Percentiles rank a stretch among this genome's conserved stretches.
These are phyloP conservation scores for Amblyraja radiata DNA, from an alignment of 2,797 vertebrate genomes.

Conservation along the genomic window DNA sequence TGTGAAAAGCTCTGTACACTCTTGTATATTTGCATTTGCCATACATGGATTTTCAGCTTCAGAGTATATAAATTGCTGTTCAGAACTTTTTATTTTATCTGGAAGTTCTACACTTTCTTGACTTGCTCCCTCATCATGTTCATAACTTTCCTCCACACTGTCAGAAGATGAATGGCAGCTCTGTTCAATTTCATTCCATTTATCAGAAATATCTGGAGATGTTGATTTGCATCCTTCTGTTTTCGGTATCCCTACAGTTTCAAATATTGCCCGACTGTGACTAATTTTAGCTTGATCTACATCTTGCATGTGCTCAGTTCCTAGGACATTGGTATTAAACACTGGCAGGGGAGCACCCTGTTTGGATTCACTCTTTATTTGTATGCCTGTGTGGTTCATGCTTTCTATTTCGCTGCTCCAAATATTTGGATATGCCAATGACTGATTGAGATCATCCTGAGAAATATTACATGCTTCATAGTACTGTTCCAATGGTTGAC, in stretches of 20 bases:
- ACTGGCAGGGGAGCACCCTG: slow-evolving; percentile 39
- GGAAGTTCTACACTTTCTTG: slow-evolving; percentile 39
- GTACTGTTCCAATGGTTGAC: background rate
- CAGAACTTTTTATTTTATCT: slow-evolving; percentile 42
- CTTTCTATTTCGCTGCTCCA: slow-evolving; percentile 45
- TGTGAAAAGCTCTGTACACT: background rate
- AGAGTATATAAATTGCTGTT: slow-evolving; percentile 40
- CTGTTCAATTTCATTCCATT: slow-evolving; percentile 54
- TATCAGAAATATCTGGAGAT: slow-evolving; percentile 26
- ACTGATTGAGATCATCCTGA: slow-evolving; percentile 43
- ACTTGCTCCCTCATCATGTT: background rate
- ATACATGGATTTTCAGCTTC: slow-evolving; percentile 32
- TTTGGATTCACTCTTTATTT: slow-evolving; percentile 40
- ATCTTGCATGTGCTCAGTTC: slow-evolving; percentile 46
- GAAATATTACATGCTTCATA: slow-evolving; percentile 49
- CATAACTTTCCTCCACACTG: background rate
- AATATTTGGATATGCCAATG: slow-evolving; percentile 43
- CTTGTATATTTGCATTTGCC: slow-evolving; percentile 37
- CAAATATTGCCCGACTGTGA: slow-evolving; percentile 44
- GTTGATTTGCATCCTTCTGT: background rate
- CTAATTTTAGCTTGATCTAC: slow-evolving; percentile 31
- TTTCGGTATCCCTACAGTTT: slow-evolving; percentile 42
- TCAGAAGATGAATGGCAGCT: slow-evolving; percentile 37
- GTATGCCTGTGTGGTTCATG: slow-evolving; percentile 41
- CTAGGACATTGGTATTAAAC: slow-evolving; percentile 43